Evolutionary conservation across 2,113 vertebrate genomes (phyloP), one percentile per base, ranked within the genome.

Genomic region (Synodontis membranacea): DNA sequence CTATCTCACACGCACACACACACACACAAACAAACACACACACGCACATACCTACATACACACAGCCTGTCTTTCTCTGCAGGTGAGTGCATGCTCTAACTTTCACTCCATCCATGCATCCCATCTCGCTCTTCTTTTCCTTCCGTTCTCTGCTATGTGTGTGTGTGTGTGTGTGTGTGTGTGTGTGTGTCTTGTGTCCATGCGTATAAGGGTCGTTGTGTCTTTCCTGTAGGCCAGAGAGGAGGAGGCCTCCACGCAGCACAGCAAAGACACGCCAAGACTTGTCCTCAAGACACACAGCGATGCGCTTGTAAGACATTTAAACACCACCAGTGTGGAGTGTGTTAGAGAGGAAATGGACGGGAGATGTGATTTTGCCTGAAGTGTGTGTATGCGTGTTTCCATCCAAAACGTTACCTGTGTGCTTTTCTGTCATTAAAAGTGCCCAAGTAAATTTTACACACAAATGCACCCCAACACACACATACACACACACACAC

Each of bases 261-360:
- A 97, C 96, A 96, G 97, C 98, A 98, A 99, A 97, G 98, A 99
- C 96, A 97, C 97, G 95, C 96, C 98, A 96, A 98, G 98, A 96
- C 97, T 99, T 99, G 98, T 98, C 97, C 98, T 98, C 98, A 99
- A 99, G 97, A 97, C 97, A 98, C 99, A 98, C 98, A 98, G 97
- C 98, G 98, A 99, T 97, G 97, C 98, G 96, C 97, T 99, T 99
- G 98, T 99, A 99, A 99, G 98, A 97, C 94, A 97, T 95, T 86
- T 86, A n/a, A 88, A 84, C 84, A 86, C 80, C 88, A 82, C 44
- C 75, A 81, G 87, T 81, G 62, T 52, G 76, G 48, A 85, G 74
- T 85, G 58, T 78, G 60, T 42, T 52, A 46, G 82, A 83, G n/a
- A 70, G 84, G 84, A 85, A 85, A 58, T 48, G 39, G 46, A 66